These are phyloP conservation scores for Formicarius rufipectus DNA, from an alignment of 2,113 vertebrate genomes.

Conservation along the genomic window DNA sequence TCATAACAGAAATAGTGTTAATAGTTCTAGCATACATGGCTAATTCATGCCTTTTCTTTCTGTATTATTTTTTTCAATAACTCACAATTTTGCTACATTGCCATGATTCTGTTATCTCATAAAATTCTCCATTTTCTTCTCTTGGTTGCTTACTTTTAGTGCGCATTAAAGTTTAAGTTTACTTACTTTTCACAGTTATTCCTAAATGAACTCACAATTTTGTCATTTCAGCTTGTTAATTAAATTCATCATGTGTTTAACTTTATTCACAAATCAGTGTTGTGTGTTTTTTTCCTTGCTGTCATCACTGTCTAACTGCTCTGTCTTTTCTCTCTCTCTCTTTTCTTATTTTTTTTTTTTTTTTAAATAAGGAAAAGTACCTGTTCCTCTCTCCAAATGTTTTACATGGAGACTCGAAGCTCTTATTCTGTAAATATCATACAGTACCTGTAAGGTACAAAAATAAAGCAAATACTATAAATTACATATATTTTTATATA, in stretches of 20 bases:
- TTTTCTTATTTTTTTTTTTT: neutral
- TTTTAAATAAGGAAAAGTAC: neutral
- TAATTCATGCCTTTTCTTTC: neutral
- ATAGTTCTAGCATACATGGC: neutral
- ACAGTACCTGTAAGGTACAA: neutral
- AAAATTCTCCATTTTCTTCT: neutral
- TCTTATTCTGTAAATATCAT: neutral
- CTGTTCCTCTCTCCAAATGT: neutral
- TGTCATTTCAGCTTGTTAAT: neutral
- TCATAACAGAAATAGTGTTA: neutral
- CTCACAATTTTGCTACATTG: neutral
- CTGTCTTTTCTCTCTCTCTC: rapidly evolving
- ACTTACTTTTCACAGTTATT: neutral
- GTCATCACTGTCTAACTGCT: neutral
- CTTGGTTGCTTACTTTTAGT: neutral
- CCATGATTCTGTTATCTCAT: neutral
- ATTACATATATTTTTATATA: too few relatives aligned
- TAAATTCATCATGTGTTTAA: neutral
- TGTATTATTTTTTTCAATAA: neutral
- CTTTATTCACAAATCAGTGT: neutral
- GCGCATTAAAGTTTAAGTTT: too few relatives aligned
- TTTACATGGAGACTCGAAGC: neutral
- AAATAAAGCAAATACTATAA: neutral
- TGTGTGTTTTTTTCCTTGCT: neutral
- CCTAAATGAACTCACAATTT: neutral